These are phyloP conservation scores for Tinea trinotella DNA, from an alignment of 2,888 invertebrate genomes.

Conservation along the genomic window DNA sequence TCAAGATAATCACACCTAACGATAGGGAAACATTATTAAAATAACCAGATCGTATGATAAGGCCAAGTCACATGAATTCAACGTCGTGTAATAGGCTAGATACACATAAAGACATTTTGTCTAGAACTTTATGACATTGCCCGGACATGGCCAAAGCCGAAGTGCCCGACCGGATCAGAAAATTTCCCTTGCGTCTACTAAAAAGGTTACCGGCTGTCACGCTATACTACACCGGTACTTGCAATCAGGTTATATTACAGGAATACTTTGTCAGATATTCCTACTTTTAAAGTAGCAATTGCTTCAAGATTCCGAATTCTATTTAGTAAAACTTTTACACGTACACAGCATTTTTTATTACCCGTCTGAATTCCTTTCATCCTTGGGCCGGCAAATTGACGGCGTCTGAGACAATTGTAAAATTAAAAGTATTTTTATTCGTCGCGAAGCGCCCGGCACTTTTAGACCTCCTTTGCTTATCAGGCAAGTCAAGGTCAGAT, in stretches of 20 bases:
- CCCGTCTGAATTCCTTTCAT: too few relatives aligned
- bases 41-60: not conserved
- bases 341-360: too few relatives aligned
- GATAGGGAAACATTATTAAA: not conserved
- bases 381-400: too few relatives aligned
- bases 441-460: too few relatives aligned
- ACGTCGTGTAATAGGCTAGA: slow-evolving; percentile 26
- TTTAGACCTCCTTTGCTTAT: too few relatives aligned
- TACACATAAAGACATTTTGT: slow-evolving; percentile 45
- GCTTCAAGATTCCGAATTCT: too few relatives aligned
- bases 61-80: not conserved
- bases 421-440: too few relatives aligned
- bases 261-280: not conserved
- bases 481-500: too few relatives aligned
- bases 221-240: slow-evolving; percentile 37
- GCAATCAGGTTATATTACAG: slow-evolving; percentile 7
- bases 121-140: slow-evolving; percentile 45
- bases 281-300: too few relatives aligned
- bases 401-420: too few relatives aligned
- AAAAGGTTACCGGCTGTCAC: slow-evolving; percentile 47
- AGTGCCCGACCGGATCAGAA: slow-evolving; percentile 50
- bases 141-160: slow-evolving; percentile 29
- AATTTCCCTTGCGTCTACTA: slow-evolving; percentile 65
- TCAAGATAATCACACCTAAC: not conserved
- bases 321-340: too few relatives aligned